A percentile compares a stretch with the other conserved stretches of the same genome.
These are phyloP conservation scores for Mayetiola destructor DNA, from an alignment of 2,888 invertebrate species.

Conservation along the genomic window DNA sequence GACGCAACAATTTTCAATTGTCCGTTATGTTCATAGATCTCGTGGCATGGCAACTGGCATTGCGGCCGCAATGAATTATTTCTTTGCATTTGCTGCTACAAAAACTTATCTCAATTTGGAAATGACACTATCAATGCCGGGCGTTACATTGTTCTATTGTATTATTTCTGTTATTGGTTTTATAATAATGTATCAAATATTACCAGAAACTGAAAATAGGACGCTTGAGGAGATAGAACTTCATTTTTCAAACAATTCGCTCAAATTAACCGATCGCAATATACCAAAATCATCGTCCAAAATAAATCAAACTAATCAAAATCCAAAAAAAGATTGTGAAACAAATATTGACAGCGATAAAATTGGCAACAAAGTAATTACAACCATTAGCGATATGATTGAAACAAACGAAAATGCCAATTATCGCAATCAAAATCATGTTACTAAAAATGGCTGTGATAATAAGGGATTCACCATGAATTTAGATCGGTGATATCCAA, in stretches of 20 bases:
- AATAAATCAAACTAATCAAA: too few species aligned
- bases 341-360: too few species aligned
- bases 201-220: constrained; percentile 17
- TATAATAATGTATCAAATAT: constrained; percentile 13
- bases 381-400: too few species aligned
- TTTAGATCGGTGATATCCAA: too few species aligned
- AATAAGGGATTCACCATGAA: too few species aligned
- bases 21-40: constrained; percentile 1
- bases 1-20: neutral
- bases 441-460: too few species aligned
- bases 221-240: constrained; percentile 18
- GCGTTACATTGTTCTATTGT: constrained; percentile 39
- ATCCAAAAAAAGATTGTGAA: too few species aligned
- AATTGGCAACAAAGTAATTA: too few species aligned
- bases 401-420: too few species aligned
- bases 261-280: constrained; percentile 16
- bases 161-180: constrained; percentile 35
- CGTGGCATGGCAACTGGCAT: constrained; percentile 40
- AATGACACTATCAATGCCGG: constrained; percentile 34
- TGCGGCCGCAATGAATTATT: constrained; percentile 40
- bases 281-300: constrained; percentile 18
- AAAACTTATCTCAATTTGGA: constrained; percentile 41
- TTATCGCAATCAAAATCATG: too few species aligned
- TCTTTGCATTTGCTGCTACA: constrained; percentile 39
- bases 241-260: constrained; percentile 18